phyloP scores from a whole-genome alignment of 2,113 vertebrate genomes.

The human region DNA sequence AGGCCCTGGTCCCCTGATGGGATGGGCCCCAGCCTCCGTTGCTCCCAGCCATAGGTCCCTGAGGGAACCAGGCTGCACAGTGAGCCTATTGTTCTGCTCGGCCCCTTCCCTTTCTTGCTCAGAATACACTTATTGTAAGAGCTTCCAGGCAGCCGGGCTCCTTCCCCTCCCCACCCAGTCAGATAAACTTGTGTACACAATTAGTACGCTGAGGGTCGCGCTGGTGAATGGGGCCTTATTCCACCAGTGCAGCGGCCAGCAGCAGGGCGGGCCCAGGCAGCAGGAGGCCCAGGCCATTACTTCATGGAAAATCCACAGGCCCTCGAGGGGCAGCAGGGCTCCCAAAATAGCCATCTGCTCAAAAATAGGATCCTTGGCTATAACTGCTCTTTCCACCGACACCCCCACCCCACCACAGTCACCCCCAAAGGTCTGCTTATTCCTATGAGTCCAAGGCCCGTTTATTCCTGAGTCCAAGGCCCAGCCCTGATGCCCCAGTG shows the following conservation, averaged over 20 bases:
- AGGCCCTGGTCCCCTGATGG: background rate
- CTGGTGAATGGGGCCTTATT: constrained; percentile 75
- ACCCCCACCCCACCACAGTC: background rate
- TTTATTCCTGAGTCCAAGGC: background rate
- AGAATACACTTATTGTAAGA: constrained; percentile 77
- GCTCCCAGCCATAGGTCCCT: background rate
- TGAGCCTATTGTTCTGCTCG: constrained; percentile 69
- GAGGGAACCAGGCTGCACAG: constrained; percentile 50
- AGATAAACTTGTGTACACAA: constrained; percentile 78
- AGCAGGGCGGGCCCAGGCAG: background rate
- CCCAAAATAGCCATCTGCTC: constrained; percentile 58
- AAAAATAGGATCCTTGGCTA: constrained; percentile 57
- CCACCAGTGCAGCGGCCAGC: background rate
- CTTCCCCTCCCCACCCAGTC: constrained; percentile 27
- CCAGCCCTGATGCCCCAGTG: background rate
- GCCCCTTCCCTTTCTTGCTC: background rate
- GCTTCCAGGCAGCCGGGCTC: constrained; percentile 42
- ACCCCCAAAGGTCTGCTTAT: background rate
- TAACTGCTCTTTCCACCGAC: constrained; percentile 1
- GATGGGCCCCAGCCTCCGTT: fast-evolving
- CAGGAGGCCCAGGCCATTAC: constrained; percentile 46
- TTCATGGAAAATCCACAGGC: constrained; percentile 67
- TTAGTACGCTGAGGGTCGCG: constrained; percentile 68
- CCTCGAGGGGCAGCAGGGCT: background rate
- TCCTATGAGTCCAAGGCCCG: background rate